Evolutionary conservation across 2,888 invertebrate genomes (phyloP).

Genomic region (Callyntrura sp.): DNA sequence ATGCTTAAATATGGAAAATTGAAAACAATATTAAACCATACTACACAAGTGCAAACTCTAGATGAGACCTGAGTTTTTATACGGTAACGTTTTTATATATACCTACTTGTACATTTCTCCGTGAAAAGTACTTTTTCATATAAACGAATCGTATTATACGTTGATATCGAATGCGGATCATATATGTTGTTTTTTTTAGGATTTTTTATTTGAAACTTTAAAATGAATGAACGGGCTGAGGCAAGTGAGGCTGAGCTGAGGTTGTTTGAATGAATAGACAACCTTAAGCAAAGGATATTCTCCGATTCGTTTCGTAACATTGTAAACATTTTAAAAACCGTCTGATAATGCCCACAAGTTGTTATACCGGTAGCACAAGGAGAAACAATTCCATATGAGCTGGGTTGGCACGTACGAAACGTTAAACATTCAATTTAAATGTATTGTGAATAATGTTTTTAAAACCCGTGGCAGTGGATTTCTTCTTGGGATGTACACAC

Average conservation of each 20-base stretch:
- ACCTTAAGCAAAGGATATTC: conserved; percentile 64
- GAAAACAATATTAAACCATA: no score
- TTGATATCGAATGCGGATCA: no score
- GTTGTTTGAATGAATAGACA: conserved; percentile 55
- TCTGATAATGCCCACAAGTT: conserved; percentile 37
- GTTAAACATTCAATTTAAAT: conserved; percentile 63
- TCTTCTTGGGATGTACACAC: background rate
- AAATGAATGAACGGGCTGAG: conserved; percentile 67
- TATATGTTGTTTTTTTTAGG: conserved; percentile 15
- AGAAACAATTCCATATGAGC: conserved; percentile 14
- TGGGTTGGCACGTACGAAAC: conserved; percentile 39
- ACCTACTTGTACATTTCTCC: background rate
- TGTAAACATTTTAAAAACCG: conserved; percentile 32
- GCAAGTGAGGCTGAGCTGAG: no score
- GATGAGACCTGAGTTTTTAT: background rate
- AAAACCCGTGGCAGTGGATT: conserved; percentile 33
- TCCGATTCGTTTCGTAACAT: conserved; percentile 65
- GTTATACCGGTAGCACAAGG: background rate
- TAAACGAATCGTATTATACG: background rate
- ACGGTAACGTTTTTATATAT: no score
- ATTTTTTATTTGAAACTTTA: conserved; percentile 27
- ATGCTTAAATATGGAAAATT: no score
- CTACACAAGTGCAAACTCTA: conserved; percentile 10
- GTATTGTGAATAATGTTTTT: conserved; percentile 47
- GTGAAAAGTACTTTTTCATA: background rate